These are phyloP conservation scores for Vireo griseus DNA, from an alignment of 2,797 vertebrate species.

Conservation along the genomic window DNA sequence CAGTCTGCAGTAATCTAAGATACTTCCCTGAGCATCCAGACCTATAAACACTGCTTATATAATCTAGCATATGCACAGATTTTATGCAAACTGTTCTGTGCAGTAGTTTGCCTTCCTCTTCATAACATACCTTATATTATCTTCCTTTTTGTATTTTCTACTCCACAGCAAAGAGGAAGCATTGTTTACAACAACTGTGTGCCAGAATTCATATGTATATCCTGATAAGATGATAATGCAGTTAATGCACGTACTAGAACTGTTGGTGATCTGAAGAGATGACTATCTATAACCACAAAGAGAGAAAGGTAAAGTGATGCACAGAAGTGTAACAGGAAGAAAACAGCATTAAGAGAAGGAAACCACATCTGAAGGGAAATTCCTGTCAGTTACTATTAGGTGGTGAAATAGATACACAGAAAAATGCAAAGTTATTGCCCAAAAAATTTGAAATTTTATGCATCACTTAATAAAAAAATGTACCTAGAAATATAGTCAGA, in stretches of 20 bases:
- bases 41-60: background rate
- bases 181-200: background rate
- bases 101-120: background rate
- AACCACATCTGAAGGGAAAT: background rate
- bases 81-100: background rate
- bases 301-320: background rate
- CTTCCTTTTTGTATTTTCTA: background rate
- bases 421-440: background rate
- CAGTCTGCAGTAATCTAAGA: background rate
- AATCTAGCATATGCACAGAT: background rate
- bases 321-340: background rate
- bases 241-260: background rate
- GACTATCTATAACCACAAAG: background rate
- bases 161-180: background rate
- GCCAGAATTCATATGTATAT: background rate
- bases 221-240: background rate
- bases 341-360: background rate
- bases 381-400: background rate
- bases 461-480: background rate
- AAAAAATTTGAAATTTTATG: background rate
- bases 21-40: background rate
- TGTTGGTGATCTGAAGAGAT: background rate
- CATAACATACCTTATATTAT: background rate
- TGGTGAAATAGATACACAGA: background rate
- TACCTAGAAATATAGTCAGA: background rate